A percentile compares a stretch with the other conserved stretches of the same genome.
These are phyloP conservation scores for Esox niger DNA, from an alignment of 2,113 vertebrate genomes.

Conservation along the genomic window DNA sequence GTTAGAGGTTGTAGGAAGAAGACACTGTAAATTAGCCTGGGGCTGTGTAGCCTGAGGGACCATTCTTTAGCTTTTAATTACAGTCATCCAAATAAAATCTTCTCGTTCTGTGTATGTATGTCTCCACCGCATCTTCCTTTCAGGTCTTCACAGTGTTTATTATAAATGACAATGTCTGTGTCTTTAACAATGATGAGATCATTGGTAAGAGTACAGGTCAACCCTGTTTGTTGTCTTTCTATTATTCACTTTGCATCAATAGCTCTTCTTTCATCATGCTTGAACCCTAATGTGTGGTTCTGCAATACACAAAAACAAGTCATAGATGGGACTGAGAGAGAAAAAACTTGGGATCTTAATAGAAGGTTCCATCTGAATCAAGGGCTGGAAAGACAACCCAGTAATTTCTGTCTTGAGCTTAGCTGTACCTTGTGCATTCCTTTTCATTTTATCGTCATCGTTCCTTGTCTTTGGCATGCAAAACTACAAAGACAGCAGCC, in stretches of 20 bases:
- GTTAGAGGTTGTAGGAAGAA: not conserved
- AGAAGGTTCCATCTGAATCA: conserved; percentile 1
- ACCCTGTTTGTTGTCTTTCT: not conserved
- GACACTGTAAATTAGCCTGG: conserved; percentile 41
- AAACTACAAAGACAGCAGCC: not conserved
- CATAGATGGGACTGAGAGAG: not conserved
- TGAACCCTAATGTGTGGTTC: not conserved
- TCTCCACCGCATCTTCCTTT: not conserved
- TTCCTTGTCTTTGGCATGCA: not conserved
- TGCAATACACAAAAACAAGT: not conserved
- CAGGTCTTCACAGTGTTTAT: not conserved
- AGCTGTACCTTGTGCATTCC: not conserved
- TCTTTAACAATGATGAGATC: not conserved
- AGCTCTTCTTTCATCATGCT: too few relatives aligned
- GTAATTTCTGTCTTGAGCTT: not conserved
- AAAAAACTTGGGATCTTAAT: not conserved
- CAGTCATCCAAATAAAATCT: conserved; percentile 39
- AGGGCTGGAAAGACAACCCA: not conserved
- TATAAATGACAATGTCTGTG: too few relatives aligned
- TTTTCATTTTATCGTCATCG: not conserved
- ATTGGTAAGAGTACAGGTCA: not conserved
- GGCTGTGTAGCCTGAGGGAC: conserved; percentile 18
- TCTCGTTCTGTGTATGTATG: conserved; percentile 4
- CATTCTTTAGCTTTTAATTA: conserved; percentile 43
- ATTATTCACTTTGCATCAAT: not conserved